These are phyloP conservation scores for Numenius arquata DNA, from an alignment of 2,113 vertebrate genomes.

Conservation along the genomic window DNA sequence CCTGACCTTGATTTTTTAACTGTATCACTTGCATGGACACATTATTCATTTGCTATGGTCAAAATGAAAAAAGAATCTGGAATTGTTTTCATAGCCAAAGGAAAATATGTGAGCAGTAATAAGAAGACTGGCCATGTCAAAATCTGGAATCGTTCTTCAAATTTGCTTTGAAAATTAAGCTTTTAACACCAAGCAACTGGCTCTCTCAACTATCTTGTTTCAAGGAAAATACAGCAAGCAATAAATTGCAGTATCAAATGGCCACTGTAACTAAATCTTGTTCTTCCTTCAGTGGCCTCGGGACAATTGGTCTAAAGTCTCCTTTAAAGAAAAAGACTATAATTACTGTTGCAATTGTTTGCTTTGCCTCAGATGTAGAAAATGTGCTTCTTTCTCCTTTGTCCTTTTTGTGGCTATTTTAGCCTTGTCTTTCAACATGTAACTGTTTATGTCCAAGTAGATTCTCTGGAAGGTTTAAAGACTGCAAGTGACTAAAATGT, in stretches of 20 bases:
- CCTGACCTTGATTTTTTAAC: slow-evolving; percentile 50
- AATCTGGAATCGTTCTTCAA: slow-evolving; percentile 78
- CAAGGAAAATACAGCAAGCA: slow-evolving; percentile 74
- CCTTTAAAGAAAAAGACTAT: slow-evolving; percentile 38
- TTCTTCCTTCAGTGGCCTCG: slow-evolving; percentile 66
- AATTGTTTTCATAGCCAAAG: slow-evolving; percentile 68
- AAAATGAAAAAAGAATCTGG: slow-evolving; percentile 30
- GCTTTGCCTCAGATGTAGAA: slow-evolving; percentile 51
- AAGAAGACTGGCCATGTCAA: slow-evolving; percentile 67
- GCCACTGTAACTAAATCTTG: slow-evolving; percentile 72
- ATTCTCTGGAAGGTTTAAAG: background rate
- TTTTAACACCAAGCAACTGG: slow-evolving; percentile 73
- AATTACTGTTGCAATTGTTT: slow-evolving; percentile 69
- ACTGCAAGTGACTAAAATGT: background rate
- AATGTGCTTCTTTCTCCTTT: slow-evolving; percentile 22
- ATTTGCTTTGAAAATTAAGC: slow-evolving; percentile 79
- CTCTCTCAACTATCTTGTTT: slow-evolving; percentile 70
- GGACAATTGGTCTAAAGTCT: slow-evolving; percentile 60
- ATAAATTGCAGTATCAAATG: slow-evolving; percentile 67
- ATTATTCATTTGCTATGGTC: slow-evolving; percentile 61
- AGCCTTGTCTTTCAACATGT: background rate
- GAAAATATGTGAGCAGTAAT: slow-evolving; percentile 69
- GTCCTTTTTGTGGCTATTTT: slow-evolving; percentile 9
- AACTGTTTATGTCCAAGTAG: background rate
- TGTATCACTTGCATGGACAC: slow-evolving; percentile 38